These are phyloP conservation scores for Acleris holmiana DNA, from an alignment of 2,888 invertebrate species.

Conservation along the genomic window DNA sequence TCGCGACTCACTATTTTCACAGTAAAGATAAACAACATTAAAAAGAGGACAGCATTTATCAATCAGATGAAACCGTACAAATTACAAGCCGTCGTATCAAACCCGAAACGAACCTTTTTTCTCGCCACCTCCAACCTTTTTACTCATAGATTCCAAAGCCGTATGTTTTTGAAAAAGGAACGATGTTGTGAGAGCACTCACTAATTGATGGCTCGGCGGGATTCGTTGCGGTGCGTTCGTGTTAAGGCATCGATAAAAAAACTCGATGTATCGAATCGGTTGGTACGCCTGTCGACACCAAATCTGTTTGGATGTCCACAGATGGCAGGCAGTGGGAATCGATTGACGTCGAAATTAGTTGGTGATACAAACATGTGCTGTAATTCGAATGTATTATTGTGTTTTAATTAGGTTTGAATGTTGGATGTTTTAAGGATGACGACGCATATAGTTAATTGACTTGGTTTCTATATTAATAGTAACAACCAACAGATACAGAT, in stretches of 20 bases:
- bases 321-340: conserved; percentile 66
- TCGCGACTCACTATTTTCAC: neutral
- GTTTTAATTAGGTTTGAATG: conserved; percentile 55
- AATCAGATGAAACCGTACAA: conserved; percentile 63
- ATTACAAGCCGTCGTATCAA: conserved; percentile 63
- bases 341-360: conserved; percentile 53
- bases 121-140: conserved; percentile 66
- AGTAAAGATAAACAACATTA: conserved; percentile 35
- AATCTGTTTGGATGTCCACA: conserved; percentile 61
- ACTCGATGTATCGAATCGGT: conserved; percentile 73
- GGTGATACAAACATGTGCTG: conserved; percentile 61
- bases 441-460: conserved; percentile 23
- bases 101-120: conserved; percentile 63
- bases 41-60: conserved; percentile 46
- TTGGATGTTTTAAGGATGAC: conserved; percentile 32
- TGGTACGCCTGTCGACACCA: conserved; percentile 65
- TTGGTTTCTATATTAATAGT: conserved; percentile 12
- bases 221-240: conserved; percentile 64
- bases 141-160: conserved; percentile 64
- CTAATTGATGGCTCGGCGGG: conserved; percentile 73
- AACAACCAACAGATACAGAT: too few relatives aligned
- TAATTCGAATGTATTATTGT: conserved; percentile 55
- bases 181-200: conserved; percentile 71
- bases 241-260: conserved; percentile 50
- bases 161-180: conserved; percentile 67